Conservation (phyloP, 37 sponge, comb jelly and placozoan species). For the Haliclona indistincta region DNA sequence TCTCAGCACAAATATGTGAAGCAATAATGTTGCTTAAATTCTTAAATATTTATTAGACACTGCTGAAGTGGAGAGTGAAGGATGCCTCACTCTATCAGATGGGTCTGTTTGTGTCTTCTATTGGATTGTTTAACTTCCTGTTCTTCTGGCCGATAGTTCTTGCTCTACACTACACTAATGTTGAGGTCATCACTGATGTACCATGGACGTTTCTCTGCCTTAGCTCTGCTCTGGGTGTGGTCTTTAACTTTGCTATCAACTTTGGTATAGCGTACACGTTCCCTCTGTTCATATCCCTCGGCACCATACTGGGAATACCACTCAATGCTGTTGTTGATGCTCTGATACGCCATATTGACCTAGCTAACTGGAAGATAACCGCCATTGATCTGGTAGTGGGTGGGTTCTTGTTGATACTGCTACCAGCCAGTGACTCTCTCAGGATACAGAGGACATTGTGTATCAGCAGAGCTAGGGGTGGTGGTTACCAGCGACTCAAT, state of each 20-base stretch:
- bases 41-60: slow-evolving; percentile 65
- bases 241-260: slow-evolving; percentile 88
- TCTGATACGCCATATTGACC: slow-evolving; percentile 35
- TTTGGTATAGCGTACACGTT: slow-evolving; percentile 94
- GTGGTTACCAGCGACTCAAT: too few species aligned
- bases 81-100: slow-evolving; percentile 85
- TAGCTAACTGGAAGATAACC: slow-evolving; percentile 73
- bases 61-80: slow-evolving; percentile 69
- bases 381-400: slow-evolving; percentile 65
- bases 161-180: slow-evolving; percentile 43
- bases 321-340: slow-evolving; percentile 79
- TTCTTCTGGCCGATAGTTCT: slow-evolving; percentile 72
- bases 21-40: too few species aligned
- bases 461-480: too few species aligned
- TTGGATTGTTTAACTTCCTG: slow-evolving; percentile 73
- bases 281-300: slow-evolving; percentile 90
- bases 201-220: slow-evolving; percentile 74
- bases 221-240: slow-evolving; percentile 43
- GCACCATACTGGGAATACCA: slow-evolving; percentile 88
- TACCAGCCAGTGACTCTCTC: slow-evolving; percentile 58
- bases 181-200: slow-evolving; percentile 44
- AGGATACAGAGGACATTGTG: slow-evolving; percentile 21
- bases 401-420: slow-evolving; percentile 77
- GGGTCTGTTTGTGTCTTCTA: slow-evolving; percentile 69
- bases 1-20: too few species aligned